Conservation (phyloP, 2,888 invertebrate species). For the Drosophila monieri region DNA sequence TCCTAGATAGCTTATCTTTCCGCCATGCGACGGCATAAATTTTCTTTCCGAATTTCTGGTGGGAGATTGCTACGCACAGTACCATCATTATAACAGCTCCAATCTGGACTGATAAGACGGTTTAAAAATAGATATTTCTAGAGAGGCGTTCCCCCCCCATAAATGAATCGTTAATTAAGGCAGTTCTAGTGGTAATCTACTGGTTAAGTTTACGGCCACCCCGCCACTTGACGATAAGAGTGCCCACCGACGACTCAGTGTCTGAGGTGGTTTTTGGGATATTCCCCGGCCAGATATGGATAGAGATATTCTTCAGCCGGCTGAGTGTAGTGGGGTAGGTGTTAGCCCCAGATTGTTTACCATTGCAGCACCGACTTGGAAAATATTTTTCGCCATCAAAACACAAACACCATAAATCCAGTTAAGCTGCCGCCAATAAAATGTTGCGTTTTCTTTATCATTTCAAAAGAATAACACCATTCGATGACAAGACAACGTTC, state of each 20-base stretch:
- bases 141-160: constrained; percentile 25
- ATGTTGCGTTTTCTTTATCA: constrained; percentile 8
- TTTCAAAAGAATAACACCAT: constrained; percentile 9
- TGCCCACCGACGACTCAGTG: constrained; percentile 18
- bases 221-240: constrained; percentile 28
- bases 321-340: constrained; percentile 22
- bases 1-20: constrained; percentile 40
- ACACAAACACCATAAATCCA: constrained; percentile 37
- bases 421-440: constrained; percentile 30
- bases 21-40: constrained; percentile 15
- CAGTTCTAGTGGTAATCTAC: constrained; percentile 8
- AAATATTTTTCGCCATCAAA: constrained; percentile 32
- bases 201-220: constrained; percentile 30
- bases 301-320: constrained; percentile 1
- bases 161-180: constrained; percentile 35
- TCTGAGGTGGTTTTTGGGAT: constrained; percentile 17
- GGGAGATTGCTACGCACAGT: constrained; percentile 2
- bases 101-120: constrained; percentile 18
- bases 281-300: constrained; percentile 9
- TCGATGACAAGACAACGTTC: constrained; percentile 35
- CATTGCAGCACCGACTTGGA: constrained; percentile 2
- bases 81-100: neutral
- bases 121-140: constrained; percentile 24
- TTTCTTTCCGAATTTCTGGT: constrained; percentile 23
- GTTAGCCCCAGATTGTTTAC: neutral